Evolutionary conservation across 2,797 vertebrate species (phyloP), one percentile per base, ranked within the genome.

Genomic region (Nannoperca obscura): DNA sequence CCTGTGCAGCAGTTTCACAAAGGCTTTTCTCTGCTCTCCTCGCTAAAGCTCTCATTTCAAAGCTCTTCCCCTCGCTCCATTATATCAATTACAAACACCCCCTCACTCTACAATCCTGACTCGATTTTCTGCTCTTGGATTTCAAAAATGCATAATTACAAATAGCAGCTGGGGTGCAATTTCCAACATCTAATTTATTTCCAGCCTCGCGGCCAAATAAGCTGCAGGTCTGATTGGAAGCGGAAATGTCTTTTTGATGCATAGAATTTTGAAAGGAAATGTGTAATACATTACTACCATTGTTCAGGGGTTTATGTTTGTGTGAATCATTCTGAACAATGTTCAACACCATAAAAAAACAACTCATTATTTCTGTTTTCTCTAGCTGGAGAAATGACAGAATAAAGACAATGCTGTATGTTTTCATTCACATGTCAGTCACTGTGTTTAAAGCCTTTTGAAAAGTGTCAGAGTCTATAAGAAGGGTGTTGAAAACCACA

Each of bases 71-170:
- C 15, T 0, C n/a, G 81, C 71, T 78, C 83, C 71, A 80, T 84
- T 84, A 84, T 81, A 91, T 89, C 83, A 90, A 90, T 93, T 93
- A 90, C 84, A 86, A 86, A 91, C 90, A 83, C 84, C 70, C 82
- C 80, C 86, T 87, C 85, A 77, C 34, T 32, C 77, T 74, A 57
- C 82, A 88, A 88, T 86, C 71, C 80, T 49, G 54, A 82, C 75
- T 85, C 44, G n/a, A 86, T 89, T 88, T 86, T 87, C 76, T 81
- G 82, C 78, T 83, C 57, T 75, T 61, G 71, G 78, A 83, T 90
- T 90, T 82, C 42, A 84, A 78, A 88, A 90, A 91, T 66, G 70
- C 77, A 86, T 78, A 82, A 89, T 89, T 92, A 86, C 84, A 86
- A 90, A 84, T 75, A 78, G 76, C 64, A 85, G 86, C 80, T 42